A percentile compares a stretch with the other conserved stretches of the same genome.
Conservation (phyloP, 2,797 vertebrate genomes). For the Podargus strigoides region DNA sequence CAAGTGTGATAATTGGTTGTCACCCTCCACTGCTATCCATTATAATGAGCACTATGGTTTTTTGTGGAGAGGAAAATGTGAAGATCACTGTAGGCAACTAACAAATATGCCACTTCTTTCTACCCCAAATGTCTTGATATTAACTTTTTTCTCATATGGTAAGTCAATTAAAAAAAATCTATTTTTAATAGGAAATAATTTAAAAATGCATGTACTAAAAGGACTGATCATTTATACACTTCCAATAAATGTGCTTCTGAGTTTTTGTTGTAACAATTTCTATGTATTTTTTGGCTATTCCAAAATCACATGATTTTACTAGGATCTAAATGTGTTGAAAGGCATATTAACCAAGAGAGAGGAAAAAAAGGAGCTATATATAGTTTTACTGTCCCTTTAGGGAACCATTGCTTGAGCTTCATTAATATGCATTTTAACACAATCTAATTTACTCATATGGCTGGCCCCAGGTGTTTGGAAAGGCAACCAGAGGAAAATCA, state of each 20-base stretch:
- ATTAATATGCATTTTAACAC: slow-evolving; percentile 76
- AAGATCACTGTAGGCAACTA: not conserved
- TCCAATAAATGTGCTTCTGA: not conserved
- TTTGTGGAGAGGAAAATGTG: not conserved
- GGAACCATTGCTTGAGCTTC: slow-evolving; percentile 66
- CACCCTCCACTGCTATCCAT: not conserved
- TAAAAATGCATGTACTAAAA: not conserved
- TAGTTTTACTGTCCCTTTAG: slow-evolving; percentile 63
- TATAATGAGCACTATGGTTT: not conserved
- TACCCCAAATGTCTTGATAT: not conserved
- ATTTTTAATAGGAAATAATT: not conserved
- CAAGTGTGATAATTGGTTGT: not conserved
- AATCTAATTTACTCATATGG: slow-evolving; percentile 73
- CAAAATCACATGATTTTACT: not conserved
- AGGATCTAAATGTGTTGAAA: slow-evolving; percentile 49
- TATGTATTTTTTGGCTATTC: not conserved
- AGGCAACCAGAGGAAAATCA: slow-evolving; percentile 69
- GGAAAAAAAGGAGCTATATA: slow-evolving; percentile 41
- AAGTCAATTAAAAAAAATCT: not conserved
- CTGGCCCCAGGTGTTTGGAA: slow-evolving; percentile 73
- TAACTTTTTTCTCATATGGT: not conserved
- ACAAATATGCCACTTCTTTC: not conserved
- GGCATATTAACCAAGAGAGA: slow-evolving; percentile 36
- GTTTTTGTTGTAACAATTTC: not conserved
- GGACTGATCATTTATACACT: not conserved